Base-by-base conservation (phyloP, 2,888 invertebrate genomes). In the Ligdia adustata region DNA sequence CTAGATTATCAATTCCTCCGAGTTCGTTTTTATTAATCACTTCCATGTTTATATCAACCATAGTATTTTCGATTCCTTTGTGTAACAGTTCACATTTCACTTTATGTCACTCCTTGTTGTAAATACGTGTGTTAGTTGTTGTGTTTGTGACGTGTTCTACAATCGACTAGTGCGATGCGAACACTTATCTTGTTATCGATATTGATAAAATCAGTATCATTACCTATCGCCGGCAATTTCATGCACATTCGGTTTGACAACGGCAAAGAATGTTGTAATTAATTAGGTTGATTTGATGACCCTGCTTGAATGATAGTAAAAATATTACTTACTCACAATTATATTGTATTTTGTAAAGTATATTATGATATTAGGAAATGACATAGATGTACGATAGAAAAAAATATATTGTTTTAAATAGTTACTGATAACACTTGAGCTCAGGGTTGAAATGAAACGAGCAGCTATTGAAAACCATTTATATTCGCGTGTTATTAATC, bases 401-500 rank as follows among this genome's bases (percentile, higher is more conserved):
- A n/a, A n/a, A n/a, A n/a, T n/a, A n/a, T n/a, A n/a, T n/a, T n/a
- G n/a, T n/a, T n/a, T n/a, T n/a, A n/a, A n/a, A n/a, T n/a, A n/a
- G n/a, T n/a, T n/a, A n/a, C n/a, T n/a, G n/a, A n/a, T n/a, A n/a
- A n/a, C n/a, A n/a, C n/a, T n/a, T n/a, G n/a, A n/a, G n/a, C n/a
- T 29, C 4, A 6, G 4, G 9, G 4, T 2, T 6, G 2, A 44
- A 56, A 73, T 64, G 62, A 82, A 80, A 81, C 75, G 66, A 71
- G 55, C 4, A 32, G 54, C 64, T 78, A 79, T 76, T 82, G 75
- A 80, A 89, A 89, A 88, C 83, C 86, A 86, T 88, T 87, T 86
- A 85, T 82, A 75, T 77, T 79, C 72, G 75, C 77, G 78, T 85
- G 79, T 82, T 77, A 78, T 69, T 79, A 75, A 75, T 79, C 75